phyloP scores from a whole-genome alignment of 2,797 vertebrate species.

The Coregonus suidteri region DNA sequence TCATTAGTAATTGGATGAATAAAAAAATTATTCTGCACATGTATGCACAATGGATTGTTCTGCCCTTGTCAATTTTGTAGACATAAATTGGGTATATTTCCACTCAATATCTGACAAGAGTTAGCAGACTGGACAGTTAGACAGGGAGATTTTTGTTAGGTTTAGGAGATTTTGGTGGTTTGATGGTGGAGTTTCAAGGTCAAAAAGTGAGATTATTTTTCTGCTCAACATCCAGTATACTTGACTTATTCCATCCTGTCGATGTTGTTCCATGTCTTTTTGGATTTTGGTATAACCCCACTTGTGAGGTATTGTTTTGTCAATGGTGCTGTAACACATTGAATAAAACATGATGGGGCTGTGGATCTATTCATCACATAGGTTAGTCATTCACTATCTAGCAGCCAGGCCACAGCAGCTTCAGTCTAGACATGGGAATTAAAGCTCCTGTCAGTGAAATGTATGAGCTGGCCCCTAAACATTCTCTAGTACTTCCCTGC shows the following conservation, averaged over 20 bases:
- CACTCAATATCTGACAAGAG: too few species aligned
- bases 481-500: background rate
- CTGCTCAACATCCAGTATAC: background rate
- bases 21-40: background rate
- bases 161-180: too few species aligned
- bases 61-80: background rate
- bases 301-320: background rate
- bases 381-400: conserved; percentile 13
- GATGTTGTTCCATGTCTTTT: background rate
- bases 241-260: too few species aligned
- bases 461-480: conserved; percentile 18
- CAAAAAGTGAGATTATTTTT: background rate
- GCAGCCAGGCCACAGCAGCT: background rate
- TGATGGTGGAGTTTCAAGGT: background rate
- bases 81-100: background rate
- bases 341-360: conserved; percentile 28
- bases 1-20: background rate
- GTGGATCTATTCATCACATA: background rate
- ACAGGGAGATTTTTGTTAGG: too few species aligned
- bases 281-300: background rate
- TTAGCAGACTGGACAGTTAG: background rate
- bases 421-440: conserved; percentile 15
- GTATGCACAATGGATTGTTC: background rate
- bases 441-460: conserved; percentile 11
- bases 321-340: background rate